Evolutionary conservation across 1,140 invertebrate genomes (phyloP).

Genomic region (Phymastichus coffea): DNA sequence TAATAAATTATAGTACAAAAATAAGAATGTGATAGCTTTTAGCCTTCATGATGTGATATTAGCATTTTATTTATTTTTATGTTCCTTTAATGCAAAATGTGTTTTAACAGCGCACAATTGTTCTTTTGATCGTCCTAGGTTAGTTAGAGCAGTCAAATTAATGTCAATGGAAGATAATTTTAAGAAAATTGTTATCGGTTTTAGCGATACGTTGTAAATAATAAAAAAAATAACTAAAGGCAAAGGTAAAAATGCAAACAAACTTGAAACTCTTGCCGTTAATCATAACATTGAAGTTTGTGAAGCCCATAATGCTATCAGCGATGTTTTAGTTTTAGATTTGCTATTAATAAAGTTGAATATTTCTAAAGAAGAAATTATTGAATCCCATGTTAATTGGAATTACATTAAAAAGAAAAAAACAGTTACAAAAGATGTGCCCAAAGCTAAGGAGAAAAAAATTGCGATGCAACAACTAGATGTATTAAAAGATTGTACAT

Average conservation of each 20-base stretch:
- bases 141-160: slow-evolving; percentile 17
- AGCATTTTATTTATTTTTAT: too few relatives aligned
- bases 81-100: slow-evolving; percentile 22
- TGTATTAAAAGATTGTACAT: slow-evolving; percentile 5
- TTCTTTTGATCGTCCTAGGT: too few relatives aligned
- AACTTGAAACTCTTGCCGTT: slow-evolving; percentile 17
- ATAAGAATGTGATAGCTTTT: slow-evolving; percentile 1
- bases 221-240: slow-evolving; percentile 4
- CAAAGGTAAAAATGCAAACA: slow-evolving; percentile 19
- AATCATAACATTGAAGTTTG: slow-evolving; percentile 3
- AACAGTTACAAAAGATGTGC: not conserved
- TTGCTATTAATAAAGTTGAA: slow-evolving; percentile 10
- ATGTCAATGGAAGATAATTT: slow-evolving; percentile 14
- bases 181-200: slow-evolving; percentile 16
- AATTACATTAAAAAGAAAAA: slow-evolving; percentile 7
- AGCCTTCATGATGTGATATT: too few relatives aligned
- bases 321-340: slow-evolving; percentile 15
- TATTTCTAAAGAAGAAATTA: slow-evolving; percentile 6
- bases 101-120: slow-evolving; percentile 18
- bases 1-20: slow-evolving; percentile 6
- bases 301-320: slow-evolving; percentile 24
- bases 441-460: too few relatives aligned
- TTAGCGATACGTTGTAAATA: slow-evolving; percentile 21
- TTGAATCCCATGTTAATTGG: slow-evolving; percentile 10
- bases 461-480: not conserved